A percentile compares a stretch with the other conserved stretches of the same genome.
Conservation (phyloP, 2,888 invertebrate species). For the Limnephilus auricula region DNA sequence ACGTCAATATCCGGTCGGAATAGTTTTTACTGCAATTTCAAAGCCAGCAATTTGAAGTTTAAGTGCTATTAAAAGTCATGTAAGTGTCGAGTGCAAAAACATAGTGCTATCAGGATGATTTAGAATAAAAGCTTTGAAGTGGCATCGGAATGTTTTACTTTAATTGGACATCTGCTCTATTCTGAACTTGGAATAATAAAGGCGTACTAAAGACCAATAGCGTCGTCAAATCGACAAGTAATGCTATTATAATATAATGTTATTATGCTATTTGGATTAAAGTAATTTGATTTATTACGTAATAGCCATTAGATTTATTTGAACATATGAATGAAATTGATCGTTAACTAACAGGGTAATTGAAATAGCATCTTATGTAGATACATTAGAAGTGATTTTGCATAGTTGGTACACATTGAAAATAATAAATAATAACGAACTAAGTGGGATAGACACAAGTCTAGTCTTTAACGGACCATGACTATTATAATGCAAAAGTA, state of each 20-base stretch:
- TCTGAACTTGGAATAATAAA: not conserved
- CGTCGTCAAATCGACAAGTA: not conserved
- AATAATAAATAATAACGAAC: too few relatives aligned
- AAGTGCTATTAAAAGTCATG: slow-evolving; percentile 21
- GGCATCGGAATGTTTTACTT: not conserved
- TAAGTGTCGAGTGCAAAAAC: slow-evolving; percentile 15
- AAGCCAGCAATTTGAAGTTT: slow-evolving; percentile 19
- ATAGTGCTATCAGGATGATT: not conserved
- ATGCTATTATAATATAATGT: not conserved
- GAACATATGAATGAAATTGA: not conserved
- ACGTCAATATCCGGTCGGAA: slow-evolving; percentile 51
- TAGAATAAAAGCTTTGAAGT: not conserved
- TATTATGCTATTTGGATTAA: not conserved
- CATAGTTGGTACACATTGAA: too few relatives aligned
- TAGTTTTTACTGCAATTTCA: slow-evolving; percentile 31
- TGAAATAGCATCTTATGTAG: too few relatives aligned
- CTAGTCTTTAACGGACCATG: not conserved
- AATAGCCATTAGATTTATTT: not conserved
- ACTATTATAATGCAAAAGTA: not conserved
- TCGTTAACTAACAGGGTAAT: too few relatives aligned
- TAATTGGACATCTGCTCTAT: not conserved
- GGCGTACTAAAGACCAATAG: not conserved
- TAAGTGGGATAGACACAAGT: too few relatives aligned
- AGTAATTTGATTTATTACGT: not conserved
- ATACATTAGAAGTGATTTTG: too few relatives aligned